Evolutionary conservation across 2,797 vertebrate species (phyloP).

Genomic region (Lates japonicus): DNA sequence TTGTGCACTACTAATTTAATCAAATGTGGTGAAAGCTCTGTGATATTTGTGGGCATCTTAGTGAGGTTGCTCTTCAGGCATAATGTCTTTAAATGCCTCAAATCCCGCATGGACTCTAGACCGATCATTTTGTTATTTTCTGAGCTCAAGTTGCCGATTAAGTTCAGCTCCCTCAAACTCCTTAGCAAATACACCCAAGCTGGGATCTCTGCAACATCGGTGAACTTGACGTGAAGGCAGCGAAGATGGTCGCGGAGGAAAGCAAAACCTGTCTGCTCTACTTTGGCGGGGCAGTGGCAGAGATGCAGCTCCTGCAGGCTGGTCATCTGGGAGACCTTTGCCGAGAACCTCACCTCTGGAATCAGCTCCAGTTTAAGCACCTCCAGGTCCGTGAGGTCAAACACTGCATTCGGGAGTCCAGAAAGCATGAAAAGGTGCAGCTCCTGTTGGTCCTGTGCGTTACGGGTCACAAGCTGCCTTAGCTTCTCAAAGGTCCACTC

Average conservation of each 20-base stretch:
- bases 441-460: slow-evolving; percentile 94
- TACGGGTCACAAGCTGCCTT: slow-evolving; percentile 92
- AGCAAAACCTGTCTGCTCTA: slow-evolving; percentile 95
- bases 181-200: slow-evolving; percentile 96
- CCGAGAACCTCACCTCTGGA: slow-evolving; percentile 94
- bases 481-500: slow-evolving; percentile 98
- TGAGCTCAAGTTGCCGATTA: slow-evolving; percentile 95
- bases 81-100: slow-evolving; percentile 93
- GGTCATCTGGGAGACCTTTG: slow-evolving; percentile 97
- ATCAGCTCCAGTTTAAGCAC: slow-evolving; percentile 96
- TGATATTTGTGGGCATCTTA: slow-evolving; percentile 97
- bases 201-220: slow-evolving; percentile 96
- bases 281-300: slow-evolving; percentile 96
- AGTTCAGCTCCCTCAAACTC: slow-evolving; percentile 93
- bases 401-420: slow-evolving; percentile 95
- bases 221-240: slow-evolving; percentile 98
- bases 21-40: slow-evolving; percentile 95
- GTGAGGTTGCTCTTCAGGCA: slow-evolving; percentile 97
- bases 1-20: slow-evolving; percentile 95
- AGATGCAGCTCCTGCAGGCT: slow-evolving; percentile 96
- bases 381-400: slow-evolving; percentile 95
- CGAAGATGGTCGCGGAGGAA: slow-evolving; percentile 96
- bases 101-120: slow-evolving; percentile 95
- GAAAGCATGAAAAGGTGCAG: slow-evolving; percentile 97
- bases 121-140: slow-evolving; percentile 99